Evolutionary conservation across 2,888 invertebrate genomes (phyloP).

Genomic region (Brachypalpus laphriformis): DNA sequence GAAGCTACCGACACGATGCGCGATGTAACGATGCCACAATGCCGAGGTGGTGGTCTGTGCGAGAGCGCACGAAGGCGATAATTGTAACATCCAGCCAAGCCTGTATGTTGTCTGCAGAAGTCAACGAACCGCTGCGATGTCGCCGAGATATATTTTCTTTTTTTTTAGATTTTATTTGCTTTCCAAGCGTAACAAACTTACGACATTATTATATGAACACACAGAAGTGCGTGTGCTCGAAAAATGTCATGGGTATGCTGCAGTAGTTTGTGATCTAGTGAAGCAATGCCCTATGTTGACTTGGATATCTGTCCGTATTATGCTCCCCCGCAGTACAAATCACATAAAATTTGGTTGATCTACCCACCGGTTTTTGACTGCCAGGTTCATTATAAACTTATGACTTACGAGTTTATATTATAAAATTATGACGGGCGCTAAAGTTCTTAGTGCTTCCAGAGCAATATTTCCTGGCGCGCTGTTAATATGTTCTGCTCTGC

Average conservation of each 20-base stretch:
- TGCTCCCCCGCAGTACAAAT: no score
- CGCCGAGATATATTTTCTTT: background rate
- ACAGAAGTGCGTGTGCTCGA: background rate
- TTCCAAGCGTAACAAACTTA: background rate
- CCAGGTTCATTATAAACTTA: no score
- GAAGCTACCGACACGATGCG: constrained; percentile 4
- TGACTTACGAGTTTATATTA: no score
- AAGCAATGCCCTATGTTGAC: background rate
- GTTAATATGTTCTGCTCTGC: no score
- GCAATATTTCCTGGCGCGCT: no score
- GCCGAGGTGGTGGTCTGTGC: background rate
- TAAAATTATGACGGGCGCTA: no score
- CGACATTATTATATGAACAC: background rate
- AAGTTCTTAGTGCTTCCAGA: no score
- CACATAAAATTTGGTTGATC: no score
- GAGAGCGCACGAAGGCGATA: background rate
- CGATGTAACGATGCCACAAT: constrained; percentile 6
- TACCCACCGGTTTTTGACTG: no score
- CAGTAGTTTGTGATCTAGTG: background rate
- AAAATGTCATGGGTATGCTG: background rate
- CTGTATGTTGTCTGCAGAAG: background rate
- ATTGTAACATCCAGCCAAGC: background rate
- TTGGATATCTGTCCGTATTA: no score
- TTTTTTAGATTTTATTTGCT: background rate
- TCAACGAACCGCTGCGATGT: background rate